A percentile compares a stretch with the other conserved stretches of the same genome.
Conservation (phyloP, 2,888 invertebrate genomes). For the Escarpia spicata region DNA sequence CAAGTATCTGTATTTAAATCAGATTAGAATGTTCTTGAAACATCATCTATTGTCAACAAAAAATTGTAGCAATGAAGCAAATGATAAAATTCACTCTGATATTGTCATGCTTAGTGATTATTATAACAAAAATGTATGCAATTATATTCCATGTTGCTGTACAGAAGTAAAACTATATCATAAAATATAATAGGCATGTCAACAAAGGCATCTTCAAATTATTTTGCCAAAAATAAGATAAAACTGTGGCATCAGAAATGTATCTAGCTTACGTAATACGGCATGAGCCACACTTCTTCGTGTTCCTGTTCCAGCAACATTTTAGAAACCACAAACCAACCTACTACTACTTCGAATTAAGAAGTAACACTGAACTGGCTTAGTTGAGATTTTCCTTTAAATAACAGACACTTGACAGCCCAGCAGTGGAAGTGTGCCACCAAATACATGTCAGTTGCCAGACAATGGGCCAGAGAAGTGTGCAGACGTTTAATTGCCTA, state of each 20-base stretch:
- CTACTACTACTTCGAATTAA: neutral
- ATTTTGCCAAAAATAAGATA: neutral
- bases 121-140: too few species aligned
- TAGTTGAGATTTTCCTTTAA: neutral
- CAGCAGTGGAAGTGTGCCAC: constrained; percentile 1
- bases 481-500: neutral
- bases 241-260: neutral
- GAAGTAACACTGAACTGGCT: neutral
- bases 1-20: too few species aligned
- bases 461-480: neutral
- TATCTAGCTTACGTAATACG: neutral
- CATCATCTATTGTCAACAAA: neutral
- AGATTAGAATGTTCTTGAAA: too few species aligned
- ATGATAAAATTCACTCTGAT: neutral
- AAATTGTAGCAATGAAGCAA: neutral
- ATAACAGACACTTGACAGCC: neutral
- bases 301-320: neutral
- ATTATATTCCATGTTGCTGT: too few species aligned
- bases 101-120: neutral
- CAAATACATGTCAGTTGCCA: neutral
- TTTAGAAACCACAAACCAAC: neutral
- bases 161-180: too few species aligned
- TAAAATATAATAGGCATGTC: neutral
- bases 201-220: neutral
- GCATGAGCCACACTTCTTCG: neutral